Evolutionary conservation across 2,888 invertebrate species (phyloP), one percentile per base, ranked within the genome.

Genomic region (Athalia cordata): DNA sequence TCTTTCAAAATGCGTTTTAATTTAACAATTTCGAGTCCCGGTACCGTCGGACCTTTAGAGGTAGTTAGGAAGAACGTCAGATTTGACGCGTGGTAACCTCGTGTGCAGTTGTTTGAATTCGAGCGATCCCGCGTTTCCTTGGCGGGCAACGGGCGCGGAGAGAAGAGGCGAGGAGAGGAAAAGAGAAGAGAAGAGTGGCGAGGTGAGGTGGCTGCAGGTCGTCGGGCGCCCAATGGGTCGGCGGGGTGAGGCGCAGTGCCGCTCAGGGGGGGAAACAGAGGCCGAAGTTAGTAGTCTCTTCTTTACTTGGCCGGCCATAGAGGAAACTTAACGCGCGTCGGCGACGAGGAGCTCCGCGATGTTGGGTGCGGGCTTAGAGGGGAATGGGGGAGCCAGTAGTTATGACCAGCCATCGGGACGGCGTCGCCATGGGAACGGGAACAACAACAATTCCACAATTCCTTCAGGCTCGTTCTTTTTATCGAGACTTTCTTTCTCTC

Each of bases 41-140:
- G 29, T 3, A 45, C 9, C 43, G 8, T 66, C 66, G 9, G 5
- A 11, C 45, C n/a, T 45, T 3, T 11, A 9, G 5, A 47, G 49
- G 47, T 49, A 62, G 13, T 75, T 52, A 49, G 59, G 29, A 64
- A 83, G 83, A 85, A 86, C 87, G 89, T 89, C 89, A 89, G 88
- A 87, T 89, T 89, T 89, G 89, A 89, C 89, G 89, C 89, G 89
- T 89, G 90, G 86, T 88, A 89, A 89, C 89, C 89, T 89, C 89
- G 89, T 89, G 90, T 89, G 89, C 89, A 87, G 89, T 89, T 87
- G 89, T 89, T 90, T 89, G 89, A 89, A 90, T 90, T 90, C 88
- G 85, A 88, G 88, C 89, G 88, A 90, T 89, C 89, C 89, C 89
- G 89, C 89, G 89, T 89, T 90, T 89, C 88, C 89, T 89, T 89